Evolutionary conservation across 2,113 vertebrate species (phyloP).

Genomic region (Speoplatyrhinus poulsoni): DNA sequence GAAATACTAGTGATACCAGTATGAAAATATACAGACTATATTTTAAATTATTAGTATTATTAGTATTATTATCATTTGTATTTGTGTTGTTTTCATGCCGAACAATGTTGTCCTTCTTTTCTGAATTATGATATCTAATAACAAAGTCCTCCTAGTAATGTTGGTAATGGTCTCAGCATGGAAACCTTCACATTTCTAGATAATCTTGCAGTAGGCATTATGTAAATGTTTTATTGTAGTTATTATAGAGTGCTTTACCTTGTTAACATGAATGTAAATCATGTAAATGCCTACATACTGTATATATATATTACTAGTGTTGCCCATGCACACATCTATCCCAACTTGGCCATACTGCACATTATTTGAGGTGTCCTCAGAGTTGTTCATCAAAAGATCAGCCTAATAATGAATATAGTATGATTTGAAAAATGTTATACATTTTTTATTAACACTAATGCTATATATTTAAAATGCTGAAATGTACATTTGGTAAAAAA

Average conservation of each 20-base stretch:
- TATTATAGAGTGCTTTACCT: neutral
- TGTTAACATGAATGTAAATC: neutral
- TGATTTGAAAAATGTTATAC: neutral
- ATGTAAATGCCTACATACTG: neutral
- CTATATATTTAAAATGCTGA: neutral
- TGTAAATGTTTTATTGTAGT: neutral
- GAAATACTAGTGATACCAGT: too few species aligned
- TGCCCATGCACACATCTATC: neutral
- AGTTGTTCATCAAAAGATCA: too few species aligned
- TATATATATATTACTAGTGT: neutral
- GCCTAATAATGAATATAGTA: neutral
- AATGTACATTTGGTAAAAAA: neutral
- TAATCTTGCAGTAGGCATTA: neutral
- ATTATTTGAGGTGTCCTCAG: too few species aligned
- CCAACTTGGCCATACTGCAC: too few species aligned
- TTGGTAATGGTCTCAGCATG: conserved; percentile 23
- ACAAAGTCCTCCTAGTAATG: conserved; percentile 3
- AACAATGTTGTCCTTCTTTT: neutral
- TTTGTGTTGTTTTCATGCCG: neutral
- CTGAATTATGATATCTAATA: conserved; percentile 22
- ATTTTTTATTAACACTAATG: neutral
- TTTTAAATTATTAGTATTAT: neutral
- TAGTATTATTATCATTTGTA: neutral
- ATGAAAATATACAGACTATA: too few species aligned
- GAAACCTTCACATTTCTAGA: conserved; percentile 11